Base-by-base conservation (phyloP, 2,797 vertebrate species). In the Chaetodon trifasciatus region DNA sequence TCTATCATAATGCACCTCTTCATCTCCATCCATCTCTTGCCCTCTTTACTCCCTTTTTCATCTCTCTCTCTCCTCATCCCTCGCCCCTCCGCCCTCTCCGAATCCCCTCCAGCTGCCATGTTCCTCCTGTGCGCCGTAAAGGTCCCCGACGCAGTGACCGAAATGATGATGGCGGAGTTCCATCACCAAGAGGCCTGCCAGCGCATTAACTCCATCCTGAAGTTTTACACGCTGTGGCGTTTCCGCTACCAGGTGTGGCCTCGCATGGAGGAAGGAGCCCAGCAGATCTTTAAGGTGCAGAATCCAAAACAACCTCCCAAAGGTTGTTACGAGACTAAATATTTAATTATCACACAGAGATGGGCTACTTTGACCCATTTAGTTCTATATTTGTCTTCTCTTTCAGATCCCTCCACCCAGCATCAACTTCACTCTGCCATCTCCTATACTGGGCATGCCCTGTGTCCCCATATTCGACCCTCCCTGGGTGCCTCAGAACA, bases 221-320 rank as follows among this genome's bases (percentile, higher is more conserved):
- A 99, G 90, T 99, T 99, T 85, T 97, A 99, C 93, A 99, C 97
- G 0, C 96, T 99, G 82, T 99, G 98, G 98, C 96, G 98, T 61
- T 99, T 99, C 92, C 96, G 98, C 44, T 99, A 99, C 76, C 98
- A 99, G 92, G 98, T 99, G 83, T 99, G 98, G 98, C 98, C 98
- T 32, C 96, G 98, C 70, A 99, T 99, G 98, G 98, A 99, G 88
- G 98, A 99, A 78, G 98, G 98, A 67, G 98, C 98, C 19, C 98
- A 99, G 88, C 98, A 99, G 94, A 99, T 99, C 84, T 99, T 99
- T 93, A 99, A 99, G 97, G 98, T 99, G 86, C 7, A 21, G 2
- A 42, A 46, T 46, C 13, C 13, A 46, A 46, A 13, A 46, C 28
- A 32, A 32, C 28, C 28, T 12, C 40, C 40, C 40, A 42, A 12